These are phyloP conservation scores for Cebus imitator DNA, from an alignment of 2,113 vertebrate genomes.

Conservation along the genomic window DNA sequence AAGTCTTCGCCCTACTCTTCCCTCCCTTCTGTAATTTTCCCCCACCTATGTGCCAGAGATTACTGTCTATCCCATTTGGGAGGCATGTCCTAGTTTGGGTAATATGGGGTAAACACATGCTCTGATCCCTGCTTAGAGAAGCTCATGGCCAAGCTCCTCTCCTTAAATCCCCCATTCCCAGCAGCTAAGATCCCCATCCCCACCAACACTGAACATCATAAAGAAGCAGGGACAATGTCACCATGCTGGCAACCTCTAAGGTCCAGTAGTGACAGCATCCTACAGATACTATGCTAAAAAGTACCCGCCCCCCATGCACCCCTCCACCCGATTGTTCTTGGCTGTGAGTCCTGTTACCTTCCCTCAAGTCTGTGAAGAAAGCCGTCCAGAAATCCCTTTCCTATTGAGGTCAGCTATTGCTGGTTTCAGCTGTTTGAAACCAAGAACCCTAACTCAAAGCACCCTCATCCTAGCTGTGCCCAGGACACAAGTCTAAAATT, in stretches of 20 bases:
- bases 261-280: neutral
- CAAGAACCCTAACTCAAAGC: slow-evolving; percentile 30
- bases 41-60: neutral
- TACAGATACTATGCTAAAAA: neutral
- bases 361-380: neutral
- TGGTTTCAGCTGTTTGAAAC: slow-evolving; percentile 10
- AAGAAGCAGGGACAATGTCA: neutral
- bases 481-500: neutral
- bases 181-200: neutral
- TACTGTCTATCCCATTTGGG: neutral
- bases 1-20: neutral
- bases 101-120: neutral
- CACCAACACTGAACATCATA: neutral
- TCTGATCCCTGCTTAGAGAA: neutral
- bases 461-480: neutral
- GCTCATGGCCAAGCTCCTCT: neutral
- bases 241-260: neutral
- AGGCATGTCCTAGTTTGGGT: neutral
- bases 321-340: neutral
- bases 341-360: neutral
- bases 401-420: neutral
- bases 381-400: slow-evolving; percentile 14
- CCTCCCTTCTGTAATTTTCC: neutral
- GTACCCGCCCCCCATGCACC: neutral
- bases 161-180: neutral